These are phyloP conservation scores for Prunella strophiata DNA, from an alignment of 2,797 vertebrate genomes.

Conservation along the genomic window DNA sequence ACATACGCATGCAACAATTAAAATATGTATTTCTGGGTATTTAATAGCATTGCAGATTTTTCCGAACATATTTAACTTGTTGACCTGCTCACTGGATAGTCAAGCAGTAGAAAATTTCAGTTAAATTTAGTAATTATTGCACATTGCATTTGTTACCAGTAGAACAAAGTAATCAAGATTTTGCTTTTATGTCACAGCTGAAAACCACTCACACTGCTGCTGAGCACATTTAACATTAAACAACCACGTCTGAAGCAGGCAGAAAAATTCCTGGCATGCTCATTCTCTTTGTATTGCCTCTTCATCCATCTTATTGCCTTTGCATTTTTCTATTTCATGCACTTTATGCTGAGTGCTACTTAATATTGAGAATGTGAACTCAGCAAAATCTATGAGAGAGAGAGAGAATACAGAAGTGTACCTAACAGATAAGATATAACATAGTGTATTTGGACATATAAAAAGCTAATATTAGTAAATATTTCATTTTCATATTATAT, in stretches of 20 bases:
- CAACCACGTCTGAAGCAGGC: not conserved
- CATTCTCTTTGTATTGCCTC: not conserved
- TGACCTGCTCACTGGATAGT: not conserved
- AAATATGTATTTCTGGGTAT: not conserved
- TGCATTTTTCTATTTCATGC: not conserved
- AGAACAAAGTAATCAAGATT: not conserved
- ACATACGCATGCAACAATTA: not conserved
- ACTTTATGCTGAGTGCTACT: not conserved
- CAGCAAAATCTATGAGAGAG: not conserved
- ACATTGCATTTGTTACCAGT: not conserved
- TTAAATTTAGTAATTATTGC: not conserved
- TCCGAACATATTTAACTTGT: not conserved
- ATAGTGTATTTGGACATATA: not conserved
- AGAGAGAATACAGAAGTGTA: not conserved
- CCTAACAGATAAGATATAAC: not conserved
- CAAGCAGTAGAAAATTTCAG: not conserved
- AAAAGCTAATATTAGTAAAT: not conserved
- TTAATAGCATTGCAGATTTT: not conserved
- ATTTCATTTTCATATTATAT: not conserved
- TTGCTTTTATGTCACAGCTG: not conserved
- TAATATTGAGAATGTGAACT: not conserved
- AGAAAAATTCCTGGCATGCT: not conserved
- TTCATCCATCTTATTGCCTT: not conserved
- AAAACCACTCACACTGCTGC: not conserved
- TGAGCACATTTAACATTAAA: not conserved